These are phyloP conservation scores for Tridacna gigas DNA, from an alignment of 2,888 invertebrate species.

Conservation along the genomic window DNA sequence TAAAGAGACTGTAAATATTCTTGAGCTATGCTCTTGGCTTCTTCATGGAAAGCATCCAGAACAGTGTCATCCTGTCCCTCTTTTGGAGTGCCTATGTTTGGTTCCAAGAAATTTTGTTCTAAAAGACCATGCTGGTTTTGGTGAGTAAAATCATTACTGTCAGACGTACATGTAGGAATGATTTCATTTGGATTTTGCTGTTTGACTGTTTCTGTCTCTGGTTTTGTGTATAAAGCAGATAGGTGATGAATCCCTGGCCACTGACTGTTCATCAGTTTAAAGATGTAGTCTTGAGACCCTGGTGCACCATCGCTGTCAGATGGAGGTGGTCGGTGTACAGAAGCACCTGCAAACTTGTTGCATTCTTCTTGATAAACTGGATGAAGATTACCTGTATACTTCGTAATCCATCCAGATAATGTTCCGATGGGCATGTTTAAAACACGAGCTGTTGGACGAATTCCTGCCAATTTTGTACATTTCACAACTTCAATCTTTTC, in stretches of 20 bases:
- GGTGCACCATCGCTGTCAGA: background rate
- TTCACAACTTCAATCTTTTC: slow-evolving; percentile 64
- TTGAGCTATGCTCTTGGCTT: slow-evolving; percentile 41
- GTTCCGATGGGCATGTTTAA: slow-evolving; percentile 61
- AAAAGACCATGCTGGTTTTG: background rate
- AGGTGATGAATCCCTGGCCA: slow-evolving; percentile 17
- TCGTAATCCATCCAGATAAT: slow-evolving; percentile 64
- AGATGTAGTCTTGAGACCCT: slow-evolving; percentile 12
- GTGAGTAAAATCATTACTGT: background rate
- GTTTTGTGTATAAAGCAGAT: background rate
- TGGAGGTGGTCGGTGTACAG: slow-evolving; percentile 4
- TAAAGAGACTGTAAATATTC: slow-evolving; percentile 34
- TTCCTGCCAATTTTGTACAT: slow-evolving; percentile 61
- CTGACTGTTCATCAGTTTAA: slow-evolving; percentile 17
- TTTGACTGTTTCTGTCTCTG: background rate
- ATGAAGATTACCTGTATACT: slow-evolving; percentile 46
- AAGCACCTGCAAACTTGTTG: background rate
- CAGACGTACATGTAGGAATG: background rate
- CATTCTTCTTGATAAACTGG: slow-evolving; percentile 47
- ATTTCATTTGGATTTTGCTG: background rate
- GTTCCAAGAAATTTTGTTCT: background rate
- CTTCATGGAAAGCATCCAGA: slow-evolving; percentile 29
- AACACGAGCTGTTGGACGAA: slow-evolving; percentile 62
- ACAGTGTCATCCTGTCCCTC: background rate
- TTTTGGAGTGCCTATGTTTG: background rate